Conservation (phyloP, 1,140 invertebrate genomes). For the Dermatophagoides farinae region DNA sequence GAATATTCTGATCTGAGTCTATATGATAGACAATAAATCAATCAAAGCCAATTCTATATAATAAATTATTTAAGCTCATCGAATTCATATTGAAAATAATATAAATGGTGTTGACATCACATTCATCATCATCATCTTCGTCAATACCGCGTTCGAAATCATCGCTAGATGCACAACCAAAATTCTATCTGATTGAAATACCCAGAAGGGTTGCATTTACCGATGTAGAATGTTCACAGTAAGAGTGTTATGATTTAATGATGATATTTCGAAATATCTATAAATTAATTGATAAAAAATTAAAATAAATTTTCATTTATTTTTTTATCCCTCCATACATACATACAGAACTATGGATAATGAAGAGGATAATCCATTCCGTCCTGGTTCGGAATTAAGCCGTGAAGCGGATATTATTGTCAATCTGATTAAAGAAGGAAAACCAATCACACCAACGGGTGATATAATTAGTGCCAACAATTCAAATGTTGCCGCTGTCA, state of each 20-base stretch:
- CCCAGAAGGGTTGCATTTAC: conserved; percentile 4
- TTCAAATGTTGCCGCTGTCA: background rate
- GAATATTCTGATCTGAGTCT: no score
- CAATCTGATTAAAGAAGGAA: conserved; percentile 70
- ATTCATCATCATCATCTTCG: background rate
- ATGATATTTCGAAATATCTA: no score
- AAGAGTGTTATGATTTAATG: background rate
- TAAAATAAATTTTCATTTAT: no score
- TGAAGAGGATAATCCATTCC: conserved; percentile 89
- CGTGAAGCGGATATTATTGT: conserved; percentile 89
- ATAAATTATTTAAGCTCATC: no score
- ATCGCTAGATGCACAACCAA: background rate
- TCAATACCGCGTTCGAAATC: conserved; percentile 3
- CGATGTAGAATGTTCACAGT: background rate
- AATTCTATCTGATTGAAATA: conserved; percentile 7
- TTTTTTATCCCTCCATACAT: background rate
- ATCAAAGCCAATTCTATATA: no score
- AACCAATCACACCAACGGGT: conserved; percentile 41
- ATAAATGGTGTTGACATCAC: background rate
- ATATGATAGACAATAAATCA: no score
- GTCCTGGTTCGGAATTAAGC: conserved; percentile 78
- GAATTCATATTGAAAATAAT: no score
- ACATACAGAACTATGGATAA: conserved; percentile 36
- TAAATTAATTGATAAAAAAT: no score
- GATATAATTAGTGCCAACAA: background rate